Conservation (phyloP, 1,140 invertebrate species). For the Pogonus chalceus region DNA sequence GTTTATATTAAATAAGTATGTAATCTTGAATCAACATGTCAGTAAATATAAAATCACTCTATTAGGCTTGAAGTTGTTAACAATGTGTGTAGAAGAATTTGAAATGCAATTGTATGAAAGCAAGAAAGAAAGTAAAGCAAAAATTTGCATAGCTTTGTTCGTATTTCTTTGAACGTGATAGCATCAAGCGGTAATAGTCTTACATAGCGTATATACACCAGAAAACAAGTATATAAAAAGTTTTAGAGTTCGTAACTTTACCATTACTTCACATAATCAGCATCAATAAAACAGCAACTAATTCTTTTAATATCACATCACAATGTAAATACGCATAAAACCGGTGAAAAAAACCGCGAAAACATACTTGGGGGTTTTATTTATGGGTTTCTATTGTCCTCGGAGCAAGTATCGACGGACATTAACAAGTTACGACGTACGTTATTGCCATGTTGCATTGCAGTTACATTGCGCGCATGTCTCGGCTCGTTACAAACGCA, state of each 20-base stretch:
- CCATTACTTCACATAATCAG: background rate
- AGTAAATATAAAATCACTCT: too few species aligned
- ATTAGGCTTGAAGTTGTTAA: too few species aligned
- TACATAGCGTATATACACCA: background rate
- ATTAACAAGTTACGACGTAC: constrained; percentile 4
- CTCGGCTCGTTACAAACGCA: background rate
- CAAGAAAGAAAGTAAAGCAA: too few species aligned
- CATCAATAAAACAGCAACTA: background rate
- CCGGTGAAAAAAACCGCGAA: background rate
- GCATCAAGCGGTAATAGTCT: background rate
- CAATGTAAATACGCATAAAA: background rate
- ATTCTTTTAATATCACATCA: background rate
- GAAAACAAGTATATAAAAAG: background rate
- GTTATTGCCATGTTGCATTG: constrained; percentile 1
- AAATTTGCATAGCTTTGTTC: background rate
- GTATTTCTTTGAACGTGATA: too few species aligned
- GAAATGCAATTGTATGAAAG: too few species aligned
- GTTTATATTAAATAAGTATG: too few species aligned
- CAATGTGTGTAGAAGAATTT: too few species aligned
- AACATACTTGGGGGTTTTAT: background rate
- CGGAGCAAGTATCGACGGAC: background rate
- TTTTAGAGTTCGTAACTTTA: background rate
- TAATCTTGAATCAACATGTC: too few species aligned
- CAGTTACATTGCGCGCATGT: background rate
- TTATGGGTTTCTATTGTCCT: background rate